Evolutionary conservation across 2,797 vertebrate genomes (phyloP).

Genomic region (Naso thynnoides): DNA sequence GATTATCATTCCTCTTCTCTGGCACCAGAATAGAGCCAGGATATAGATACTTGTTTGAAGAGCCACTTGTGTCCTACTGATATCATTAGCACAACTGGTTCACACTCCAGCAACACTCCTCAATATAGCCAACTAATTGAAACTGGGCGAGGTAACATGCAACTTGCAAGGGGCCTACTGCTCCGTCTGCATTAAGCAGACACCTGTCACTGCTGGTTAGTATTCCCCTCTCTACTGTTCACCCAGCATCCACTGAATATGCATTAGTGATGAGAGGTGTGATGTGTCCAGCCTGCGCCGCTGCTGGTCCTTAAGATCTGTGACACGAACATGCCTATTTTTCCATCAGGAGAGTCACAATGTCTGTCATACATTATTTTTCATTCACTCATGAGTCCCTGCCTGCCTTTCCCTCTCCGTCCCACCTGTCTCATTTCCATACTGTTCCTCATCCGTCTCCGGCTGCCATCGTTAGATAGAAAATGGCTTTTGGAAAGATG

Average conservation of each 20-base stretch:
- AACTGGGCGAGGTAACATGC: slow-evolving; percentile 54
- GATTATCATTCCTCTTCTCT: slow-evolving; percentile 60
- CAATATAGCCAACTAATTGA: slow-evolving; percentile 69
- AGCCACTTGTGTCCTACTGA: slow-evolving; percentile 65
- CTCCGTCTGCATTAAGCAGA: slow-evolving; percentile 70
- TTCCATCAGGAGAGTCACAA: slow-evolving; percentile 67
- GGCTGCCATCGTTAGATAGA: slow-evolving; percentile 57
- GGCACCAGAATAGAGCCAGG: slow-evolving; percentile 58
- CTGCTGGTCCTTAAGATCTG: slow-evolving; percentile 56
- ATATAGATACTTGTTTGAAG: slow-evolving; percentile 70
- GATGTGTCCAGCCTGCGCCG: slow-evolving; percentile 60
- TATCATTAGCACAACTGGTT: slow-evolving; percentile 64
- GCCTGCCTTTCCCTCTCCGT: slow-evolving; percentile 60
- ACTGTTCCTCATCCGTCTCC: slow-evolving; percentile 63
- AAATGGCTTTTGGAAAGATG: slow-evolving; percentile 75
- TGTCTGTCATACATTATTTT: slow-evolving; percentile 76
- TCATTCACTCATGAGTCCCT: slow-evolving; percentile 71
- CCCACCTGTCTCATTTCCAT: slow-evolving; percentile 74
- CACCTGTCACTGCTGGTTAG: slow-evolving; percentile 75
- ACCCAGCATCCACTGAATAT: slow-evolving; percentile 54
- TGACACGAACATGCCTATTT: slow-evolving; percentile 67
- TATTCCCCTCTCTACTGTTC: slow-evolving; percentile 28
- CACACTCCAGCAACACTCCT: slow-evolving; percentile 67
- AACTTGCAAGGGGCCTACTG: slow-evolving; percentile 42
- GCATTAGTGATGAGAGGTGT: slow-evolving; percentile 50